Evolutionary conservation across 2,888 invertebrate genomes (phyloP), one percentile per base, ranked within the genome.

Genomic region (Embidobia sp.): DNA sequence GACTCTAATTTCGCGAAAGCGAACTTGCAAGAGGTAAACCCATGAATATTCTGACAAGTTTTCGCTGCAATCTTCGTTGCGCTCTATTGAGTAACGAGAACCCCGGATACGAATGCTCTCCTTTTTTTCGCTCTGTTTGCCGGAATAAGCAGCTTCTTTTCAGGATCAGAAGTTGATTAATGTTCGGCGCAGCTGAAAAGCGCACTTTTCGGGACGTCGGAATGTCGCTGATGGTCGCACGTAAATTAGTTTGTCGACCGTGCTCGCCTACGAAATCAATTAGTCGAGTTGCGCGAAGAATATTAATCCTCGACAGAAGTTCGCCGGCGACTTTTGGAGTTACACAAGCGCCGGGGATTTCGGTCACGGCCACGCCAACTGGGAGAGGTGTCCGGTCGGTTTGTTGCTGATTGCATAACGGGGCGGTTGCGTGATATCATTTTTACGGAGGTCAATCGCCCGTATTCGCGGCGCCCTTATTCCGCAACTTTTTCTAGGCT

Each of bases 321-420:
- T 75, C 42, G 27, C 29, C 48, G 61, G 13, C 35, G 66, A 67
- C 61, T 67, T 63, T 67, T 48, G 46, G 46, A 75, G 33, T 75
- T 37, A 61, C 37, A 55, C 16, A 29, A 22, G 53, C 10, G 35
- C 55, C 33, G 8, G 37, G 19, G 55, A 75, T 75, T 75, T 67
- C 67, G 74, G 74, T 75, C 74, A 75, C 26, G 74, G 74, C 44
- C 61, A 55, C 55, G 51, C 40, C 44, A 67, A 74, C 53, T 66
- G 11, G 40, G 59, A 59, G 64, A 59, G 46, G 40, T 59, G 73
- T 67, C 67, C 44, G 29, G 51, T 59, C 48, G 48, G 13, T 44
- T 10, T 51, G 57, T 53, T 57, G 19, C 55, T 51, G 29, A 44
- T 59, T 66, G 33, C 37, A 44, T 64, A 66, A 66, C 55, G 22